A percentile compares a stretch with the other conserved stretches of the same genome.
phyloP scores from a whole-genome alignment of 2,113 vertebrate genomes.

The Anarhynchus alexandrinus region DNA sequence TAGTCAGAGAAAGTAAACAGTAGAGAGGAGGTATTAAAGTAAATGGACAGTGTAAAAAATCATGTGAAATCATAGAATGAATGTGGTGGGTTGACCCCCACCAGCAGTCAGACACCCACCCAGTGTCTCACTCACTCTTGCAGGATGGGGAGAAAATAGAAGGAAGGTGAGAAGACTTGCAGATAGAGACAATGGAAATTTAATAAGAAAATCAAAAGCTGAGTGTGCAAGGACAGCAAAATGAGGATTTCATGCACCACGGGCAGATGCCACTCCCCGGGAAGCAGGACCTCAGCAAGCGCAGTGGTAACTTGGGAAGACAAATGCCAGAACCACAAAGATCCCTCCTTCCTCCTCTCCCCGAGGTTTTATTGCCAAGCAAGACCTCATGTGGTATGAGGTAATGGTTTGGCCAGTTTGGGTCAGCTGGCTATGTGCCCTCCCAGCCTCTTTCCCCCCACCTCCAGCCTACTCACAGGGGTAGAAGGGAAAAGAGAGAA shows the following conservation, averaged over 20 bases:
- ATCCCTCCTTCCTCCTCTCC: neutral
- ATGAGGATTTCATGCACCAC: neutral
- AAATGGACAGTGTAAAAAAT: neutral
- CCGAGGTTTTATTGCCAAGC: neutral
- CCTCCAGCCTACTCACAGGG: neutral
- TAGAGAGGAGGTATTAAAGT: neutral
- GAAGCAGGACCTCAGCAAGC: neutral
- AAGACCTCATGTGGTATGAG: neutral
- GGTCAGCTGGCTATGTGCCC: neutral
- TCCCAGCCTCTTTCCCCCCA: neutral
- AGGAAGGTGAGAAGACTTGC: neutral
- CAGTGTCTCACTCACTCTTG: neutral
- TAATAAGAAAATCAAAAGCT: neutral
- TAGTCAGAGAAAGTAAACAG: neutral
- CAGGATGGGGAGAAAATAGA: neutral
- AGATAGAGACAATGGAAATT: neutral
- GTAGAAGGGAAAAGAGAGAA: neutral
- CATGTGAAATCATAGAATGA: neutral
- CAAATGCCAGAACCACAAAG: neutral
- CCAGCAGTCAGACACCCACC: neutral
- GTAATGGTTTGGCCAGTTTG: rapidly evolving
- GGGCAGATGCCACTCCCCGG: neutral
- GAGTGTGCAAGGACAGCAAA: neutral
- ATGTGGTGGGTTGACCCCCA: neutral
- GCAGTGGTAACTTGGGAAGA: neutral